Evolutionary conservation across 2,113 vertebrate species (phyloP), one percentile per base, ranked within the genome.

Genomic region (Dendrocopos noguchii): DNA sequence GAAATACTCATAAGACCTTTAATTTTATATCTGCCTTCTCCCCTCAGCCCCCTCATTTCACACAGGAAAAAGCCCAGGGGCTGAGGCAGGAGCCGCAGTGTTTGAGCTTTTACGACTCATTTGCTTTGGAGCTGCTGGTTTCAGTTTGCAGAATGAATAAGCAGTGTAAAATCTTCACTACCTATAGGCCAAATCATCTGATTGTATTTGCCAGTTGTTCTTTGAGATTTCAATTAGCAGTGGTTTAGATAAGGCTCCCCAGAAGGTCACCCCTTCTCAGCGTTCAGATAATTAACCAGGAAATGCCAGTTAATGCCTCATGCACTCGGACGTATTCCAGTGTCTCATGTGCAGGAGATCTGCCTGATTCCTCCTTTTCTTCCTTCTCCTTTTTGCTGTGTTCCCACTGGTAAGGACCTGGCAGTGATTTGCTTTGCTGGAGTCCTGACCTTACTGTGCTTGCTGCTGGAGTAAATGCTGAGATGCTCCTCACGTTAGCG

Each of bases 291-390:
- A 79, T 61, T 42, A 81, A 63, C 25, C 24, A 13, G 81, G 67
- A 91, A 28, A 36, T 47, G 36, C 50, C 60, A 20, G 33, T 39
- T 84, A 9, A 20, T 84, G 28, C 39, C 56, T 64, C 3, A 0
- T 0, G 5, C 15, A 4, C 36, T 56, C 0, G 0, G 31, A 9
- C 0, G 0, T 12, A 24, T 88, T 61, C 46, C 53, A 1, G 33
- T 15, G 50, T 21, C 29, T 22, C 34, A 11, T 8, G 7, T 0
- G 1, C 20, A 8, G 50, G 42, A 71, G 31, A 11, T 47, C 50
- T 84, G 25, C 36, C 74, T 10, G 11, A 9, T 56, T 50, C 31
- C 68, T 39, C 22, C 57, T 65, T 29, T 44, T 29, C 65, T 65
- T 34, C 36, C 52, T 6, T 21, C 60, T 84, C 34, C 17, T 17